Conservation (phyloP, 2,888 invertebrate genomes). For the Mechanitis messenoides region DNA sequence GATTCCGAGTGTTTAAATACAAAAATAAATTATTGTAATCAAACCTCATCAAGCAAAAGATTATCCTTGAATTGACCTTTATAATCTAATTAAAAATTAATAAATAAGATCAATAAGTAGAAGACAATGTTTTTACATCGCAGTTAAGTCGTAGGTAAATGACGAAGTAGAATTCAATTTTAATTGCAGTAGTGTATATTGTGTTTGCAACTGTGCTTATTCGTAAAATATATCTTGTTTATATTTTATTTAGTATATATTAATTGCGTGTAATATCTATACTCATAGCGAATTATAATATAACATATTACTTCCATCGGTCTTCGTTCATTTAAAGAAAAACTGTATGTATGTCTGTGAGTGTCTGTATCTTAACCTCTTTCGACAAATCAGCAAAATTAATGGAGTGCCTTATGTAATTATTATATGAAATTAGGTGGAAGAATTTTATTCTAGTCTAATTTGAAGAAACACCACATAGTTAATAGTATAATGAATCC, state of each 20-base stretch:
- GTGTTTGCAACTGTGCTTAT: background rate
- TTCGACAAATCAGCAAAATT: constrained; percentile 72
- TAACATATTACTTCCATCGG: constrained; percentile 55
- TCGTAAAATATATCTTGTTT: background rate
- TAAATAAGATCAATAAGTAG: background rate
- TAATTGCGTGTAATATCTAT: background rate
- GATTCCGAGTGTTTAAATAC: no score
- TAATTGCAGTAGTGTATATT: background rate
- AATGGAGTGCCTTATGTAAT: constrained; percentile 77
- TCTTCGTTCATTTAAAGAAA: constrained; percentile 62
- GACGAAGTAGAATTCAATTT: background rate
- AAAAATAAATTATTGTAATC: no score
- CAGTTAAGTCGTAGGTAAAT: background rate
- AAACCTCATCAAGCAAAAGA: no score
- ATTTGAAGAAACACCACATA: constrained; percentile 75
- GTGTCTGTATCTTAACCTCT: constrained; percentile 59
- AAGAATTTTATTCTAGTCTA: constrained; percentile 76
- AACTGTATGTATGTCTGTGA: constrained; percentile 49
- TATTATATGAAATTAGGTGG: constrained; percentile 74
- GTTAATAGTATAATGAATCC: constrained; percentile 66
- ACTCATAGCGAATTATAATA: constrained; percentile 6
- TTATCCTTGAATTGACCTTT: no score
- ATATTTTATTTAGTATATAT: background rate
- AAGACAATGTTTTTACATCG: background rate
- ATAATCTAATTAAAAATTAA: no score